phyloP scores from a whole-genome alignment of 2,888 invertebrate species.

The Patella caerulea region DNA sequence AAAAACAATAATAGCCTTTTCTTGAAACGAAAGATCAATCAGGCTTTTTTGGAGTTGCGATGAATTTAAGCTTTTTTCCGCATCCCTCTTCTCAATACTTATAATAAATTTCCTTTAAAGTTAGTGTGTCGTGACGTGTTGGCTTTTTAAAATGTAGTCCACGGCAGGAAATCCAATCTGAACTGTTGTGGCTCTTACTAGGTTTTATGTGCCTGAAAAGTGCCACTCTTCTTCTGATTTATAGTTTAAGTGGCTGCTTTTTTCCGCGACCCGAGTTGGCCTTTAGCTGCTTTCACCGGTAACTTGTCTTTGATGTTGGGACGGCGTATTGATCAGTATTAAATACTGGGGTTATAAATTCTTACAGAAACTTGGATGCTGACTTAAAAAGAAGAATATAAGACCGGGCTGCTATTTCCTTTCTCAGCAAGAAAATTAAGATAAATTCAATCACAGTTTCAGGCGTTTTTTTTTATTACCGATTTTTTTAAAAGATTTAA shows the following conservation, averaged over 20 bases:
- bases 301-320: conserved; percentile 2
- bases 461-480: not conserved
- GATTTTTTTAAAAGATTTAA: too few species aligned
- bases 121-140: not conserved
- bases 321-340: not conserved
- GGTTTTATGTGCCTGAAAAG: conserved; percentile 7
- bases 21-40: conserved; percentile 3
- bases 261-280: conserved; percentile 9
- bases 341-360: conserved; percentile 7
- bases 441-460: conserved; percentile 1
- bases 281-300: conserved; percentile 2
- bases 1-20: conserved; percentile 3
- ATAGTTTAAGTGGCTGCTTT: conserved; percentile 5
- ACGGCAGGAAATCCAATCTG: conserved; percentile 7
- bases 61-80: not conserved
- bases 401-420: not conserved
- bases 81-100: not conserved
- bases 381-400: conserved; percentile 1
- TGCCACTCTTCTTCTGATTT: conserved; percentile 2
- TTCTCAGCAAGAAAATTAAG: not conserved
- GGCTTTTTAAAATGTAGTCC: conserved; percentile 9
- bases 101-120: conserved; percentile 7
- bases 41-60: not conserved
- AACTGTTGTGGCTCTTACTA: conserved; percentile 6
- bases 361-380: conserved; percentile 7